These are phyloP conservation scores for Cepaea hortensis DNA, from an alignment of 2,888 invertebrate species.

Conservation along the genomic window DNA sequence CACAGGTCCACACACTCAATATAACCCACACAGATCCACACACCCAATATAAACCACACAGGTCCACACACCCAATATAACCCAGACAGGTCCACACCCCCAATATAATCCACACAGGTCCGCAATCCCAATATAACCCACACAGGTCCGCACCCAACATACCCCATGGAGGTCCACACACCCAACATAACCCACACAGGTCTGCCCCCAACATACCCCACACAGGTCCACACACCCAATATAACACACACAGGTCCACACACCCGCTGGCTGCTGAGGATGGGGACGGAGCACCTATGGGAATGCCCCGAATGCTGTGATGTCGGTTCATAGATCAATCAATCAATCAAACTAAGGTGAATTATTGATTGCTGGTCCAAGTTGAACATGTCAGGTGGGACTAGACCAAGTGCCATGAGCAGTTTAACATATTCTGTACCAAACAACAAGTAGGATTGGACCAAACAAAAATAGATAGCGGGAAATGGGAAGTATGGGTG, in stretches of 20 bases:
- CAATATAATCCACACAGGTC: not conserved
- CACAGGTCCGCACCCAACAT: not conserved
- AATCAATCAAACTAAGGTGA: too few relatives aligned
- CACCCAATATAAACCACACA: not conserved
- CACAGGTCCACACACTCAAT: not conserved
- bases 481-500: too few relatives aligned
- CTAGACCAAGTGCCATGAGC: too few relatives aligned
- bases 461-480: too few relatives aligned
- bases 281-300: too few relatives aligned
- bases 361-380: too few relatives aligned
- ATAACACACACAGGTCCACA: not conserved
- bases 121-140: not conserved
- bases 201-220: not conserved
- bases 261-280: too few relatives aligned
- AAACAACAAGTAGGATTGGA: too few relatives aligned
- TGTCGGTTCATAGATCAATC: too few relatives aligned
- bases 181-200: not conserved
- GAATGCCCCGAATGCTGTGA: too few relatives aligned
- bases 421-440: too few relatives aligned
- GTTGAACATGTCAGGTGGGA: too few relatives aligned
- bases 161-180: not conserved
- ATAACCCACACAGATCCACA: not conserved
- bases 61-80: not conserved
- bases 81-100: not conserved
- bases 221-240: not conserved